phyloP scores from a whole-genome alignment of 2,797 vertebrate genomes.

The Phataginus tricuspis region DNA sequence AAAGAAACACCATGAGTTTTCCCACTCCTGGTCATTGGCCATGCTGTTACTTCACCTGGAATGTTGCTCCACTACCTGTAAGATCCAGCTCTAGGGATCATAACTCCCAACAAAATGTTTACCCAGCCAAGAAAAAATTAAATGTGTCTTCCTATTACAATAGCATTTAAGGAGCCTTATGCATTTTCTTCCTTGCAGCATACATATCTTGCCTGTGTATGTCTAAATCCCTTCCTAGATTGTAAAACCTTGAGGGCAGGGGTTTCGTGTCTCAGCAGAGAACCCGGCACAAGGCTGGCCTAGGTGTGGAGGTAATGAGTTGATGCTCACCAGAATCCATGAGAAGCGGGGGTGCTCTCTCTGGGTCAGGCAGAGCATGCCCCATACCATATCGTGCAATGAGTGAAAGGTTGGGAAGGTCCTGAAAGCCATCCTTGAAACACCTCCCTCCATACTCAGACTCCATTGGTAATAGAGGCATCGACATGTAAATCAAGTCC shows the following conservation, averaged over 20 bases:
- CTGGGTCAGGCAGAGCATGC: background rate
- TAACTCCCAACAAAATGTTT: background rate
- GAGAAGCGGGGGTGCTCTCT: background rate
- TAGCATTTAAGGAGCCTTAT: background rate
- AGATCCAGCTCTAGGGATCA: background rate
- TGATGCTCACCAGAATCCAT: background rate
- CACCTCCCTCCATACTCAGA: background rate
- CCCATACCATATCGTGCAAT: background rate
- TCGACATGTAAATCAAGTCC: background rate
- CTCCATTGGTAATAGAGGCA: background rate
- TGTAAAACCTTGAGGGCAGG: background rate
- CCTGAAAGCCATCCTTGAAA: background rate
- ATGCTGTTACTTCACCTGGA: background rate
- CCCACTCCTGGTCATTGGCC: background rate
- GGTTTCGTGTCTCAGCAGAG: background rate
- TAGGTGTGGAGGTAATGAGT: background rate
- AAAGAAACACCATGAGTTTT: background rate
- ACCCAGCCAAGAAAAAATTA: background rate
- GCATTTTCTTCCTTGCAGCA: background rate
- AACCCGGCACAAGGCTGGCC: background rate
- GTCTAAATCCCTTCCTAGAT: background rate
- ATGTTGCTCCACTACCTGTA: background rate
- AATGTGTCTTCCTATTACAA: background rate
- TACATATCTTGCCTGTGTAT: background rate
- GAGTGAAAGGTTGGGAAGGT: background rate